Percentiles rank a stretch among this genome's conserved stretches.
Conservation (phyloP, 2,888 invertebrate species). For the Hydriomena furcata region DNA sequence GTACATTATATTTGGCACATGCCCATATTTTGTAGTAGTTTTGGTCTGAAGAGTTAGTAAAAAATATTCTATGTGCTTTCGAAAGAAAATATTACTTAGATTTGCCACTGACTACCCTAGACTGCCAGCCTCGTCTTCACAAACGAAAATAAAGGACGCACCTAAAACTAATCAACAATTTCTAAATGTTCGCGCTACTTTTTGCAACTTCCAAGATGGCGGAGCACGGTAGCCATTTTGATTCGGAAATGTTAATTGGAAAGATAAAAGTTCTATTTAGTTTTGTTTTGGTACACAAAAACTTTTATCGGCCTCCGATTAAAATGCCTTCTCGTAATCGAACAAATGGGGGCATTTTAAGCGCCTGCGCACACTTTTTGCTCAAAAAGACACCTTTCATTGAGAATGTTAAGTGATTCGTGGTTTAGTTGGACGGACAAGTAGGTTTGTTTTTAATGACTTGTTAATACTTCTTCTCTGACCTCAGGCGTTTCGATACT, state of each 20-base stretch:
- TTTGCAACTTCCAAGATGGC: conserved; percentile 66
- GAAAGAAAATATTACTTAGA: too few relatives aligned
- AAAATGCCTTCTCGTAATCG: conserved; percentile 46
- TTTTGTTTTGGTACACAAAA: conserved; percentile 47
- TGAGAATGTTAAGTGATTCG: conserved; percentile 39
- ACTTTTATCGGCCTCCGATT: conserved; percentile 44
- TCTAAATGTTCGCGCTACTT: conserved; percentile 33
- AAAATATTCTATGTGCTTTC: too few relatives aligned
- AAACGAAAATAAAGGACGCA: neutral
- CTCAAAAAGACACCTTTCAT: conserved; percentile 59
- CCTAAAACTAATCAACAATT: conserved; percentile 22
- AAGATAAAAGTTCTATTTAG: conserved; percentile 68
- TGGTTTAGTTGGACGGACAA: too few relatives aligned
- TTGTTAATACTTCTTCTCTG: too few relatives aligned
- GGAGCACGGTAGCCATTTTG: conserved; percentile 72
- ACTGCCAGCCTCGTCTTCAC: too few relatives aligned
- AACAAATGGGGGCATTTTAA: conserved; percentile 41
- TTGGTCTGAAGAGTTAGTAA: too few relatives aligned
- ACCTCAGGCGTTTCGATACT: too few relatives aligned
- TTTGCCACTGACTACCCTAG: too few relatives aligned
- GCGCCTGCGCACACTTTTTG: conserved; percentile 38
- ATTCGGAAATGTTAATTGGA: conserved; percentile 78
- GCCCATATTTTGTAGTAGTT: too few relatives aligned
- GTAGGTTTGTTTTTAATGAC: too few relatives aligned
- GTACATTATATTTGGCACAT: too few relatives aligned